Base-by-base conservation (phyloP, 2,888 invertebrate species). In the Criorhina ranunculi region DNA sequence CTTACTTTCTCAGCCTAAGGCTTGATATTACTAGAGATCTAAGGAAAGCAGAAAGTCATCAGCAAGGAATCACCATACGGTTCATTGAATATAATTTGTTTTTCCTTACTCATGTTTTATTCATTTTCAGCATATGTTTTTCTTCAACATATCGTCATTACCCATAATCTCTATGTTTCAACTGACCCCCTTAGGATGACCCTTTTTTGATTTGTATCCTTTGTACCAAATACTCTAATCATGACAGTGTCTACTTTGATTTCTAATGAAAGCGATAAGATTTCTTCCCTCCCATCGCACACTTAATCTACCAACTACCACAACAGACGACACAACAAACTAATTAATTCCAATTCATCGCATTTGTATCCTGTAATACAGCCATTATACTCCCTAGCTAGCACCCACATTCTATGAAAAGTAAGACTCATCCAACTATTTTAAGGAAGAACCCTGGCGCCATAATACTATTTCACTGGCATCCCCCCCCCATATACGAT, bases 291-390 rank as follows among this genome's bases (percentile, higher is more conserved):
- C 12, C n/a, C 33, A 44, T 42, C 57, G 31, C 17, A 55, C 49
- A 37, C 49, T 53, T 35, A 31, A 12, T 64, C 11, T 44, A 44
- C 11, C 12, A 42, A 17, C 15, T 4, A 24, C 51, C 19, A 44
- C 51, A 42, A 76, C 15, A 57, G 33, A 55, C 24, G 66, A 60
- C 24, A 83, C 62, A 83, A 78, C 82, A 83, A 67, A 83, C 73
- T 78, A 83, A 83, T 83, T 83, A 83, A 83, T 83, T 78, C 78
- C 82, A 42, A 78, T 66, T 78, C 82, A 82, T 78, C 77, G 78
- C 82, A 78, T 82, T 72, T 72, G 78, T 82, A 72, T 55, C 77
- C 70, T 77, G 59, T 77, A 82, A 60, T 77, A 66, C 70, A 40
- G 40, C 15, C 46, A 72, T 82, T 72, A 72, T 44, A 42, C 57